Evolutionary conservation across 2,113 vertebrate species (phyloP).

Genomic region (Pelmatolapia mariae): DNA sequence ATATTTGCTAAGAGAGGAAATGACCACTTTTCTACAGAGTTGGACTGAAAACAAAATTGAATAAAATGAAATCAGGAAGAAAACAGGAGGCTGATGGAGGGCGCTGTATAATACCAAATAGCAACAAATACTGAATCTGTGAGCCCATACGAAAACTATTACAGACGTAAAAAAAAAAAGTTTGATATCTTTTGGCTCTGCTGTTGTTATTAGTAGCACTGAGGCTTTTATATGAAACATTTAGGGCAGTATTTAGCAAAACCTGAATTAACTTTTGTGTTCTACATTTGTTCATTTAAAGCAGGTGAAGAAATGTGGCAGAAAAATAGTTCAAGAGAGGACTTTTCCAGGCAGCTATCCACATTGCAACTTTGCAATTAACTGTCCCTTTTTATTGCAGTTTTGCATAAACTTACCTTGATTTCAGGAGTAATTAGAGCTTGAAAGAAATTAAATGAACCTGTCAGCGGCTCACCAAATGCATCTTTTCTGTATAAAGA

Average conservation of each 20-base stretch:
- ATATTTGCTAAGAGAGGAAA: not conserved
- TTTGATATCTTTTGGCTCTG: not conserved
- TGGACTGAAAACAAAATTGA: not conserved
- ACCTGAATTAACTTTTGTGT: not conserved
- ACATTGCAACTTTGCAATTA: not conserved
- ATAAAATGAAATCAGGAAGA: not conserved
- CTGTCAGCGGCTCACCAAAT: slow-evolving; percentile 7
- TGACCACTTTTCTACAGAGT: not conserved
- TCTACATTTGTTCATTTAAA: not conserved
- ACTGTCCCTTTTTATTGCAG: not conserved
- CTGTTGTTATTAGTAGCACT: not conserved
- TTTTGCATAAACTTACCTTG: slow-evolving; percentile 6
- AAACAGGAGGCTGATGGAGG: not conserved
- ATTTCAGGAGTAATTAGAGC: slow-evolving; percentile 23
- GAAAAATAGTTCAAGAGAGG: not conserved
- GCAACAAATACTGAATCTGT: not conserved
- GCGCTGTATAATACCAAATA: not conserved
- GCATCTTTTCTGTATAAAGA: slow-evolving; percentile 18
- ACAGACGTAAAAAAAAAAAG: accelerated
- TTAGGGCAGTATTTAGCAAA: not conserved
- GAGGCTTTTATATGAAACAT: not conserved
- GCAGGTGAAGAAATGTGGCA: not conserved
- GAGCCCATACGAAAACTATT: not conserved
- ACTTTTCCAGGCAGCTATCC: not conserved
- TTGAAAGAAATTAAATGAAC: slow-evolving; percentile 13